Conservation (phyloP, 1,140 invertebrate species). For the Nomia melanderi region DNA sequence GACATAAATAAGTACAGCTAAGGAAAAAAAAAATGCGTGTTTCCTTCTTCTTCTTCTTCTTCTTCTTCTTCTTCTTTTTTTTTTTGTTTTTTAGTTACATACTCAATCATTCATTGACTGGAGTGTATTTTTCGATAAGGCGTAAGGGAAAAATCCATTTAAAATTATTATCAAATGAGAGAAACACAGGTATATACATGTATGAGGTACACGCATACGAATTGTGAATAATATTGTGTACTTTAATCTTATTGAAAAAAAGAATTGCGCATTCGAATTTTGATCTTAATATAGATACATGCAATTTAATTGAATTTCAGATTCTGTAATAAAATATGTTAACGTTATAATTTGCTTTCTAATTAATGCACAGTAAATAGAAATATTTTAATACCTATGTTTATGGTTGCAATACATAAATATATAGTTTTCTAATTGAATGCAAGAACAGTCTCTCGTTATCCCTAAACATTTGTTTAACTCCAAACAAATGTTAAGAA, state of each 20-base stretch:
- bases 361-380: conserved; percentile 28
- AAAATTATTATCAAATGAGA: background rate
- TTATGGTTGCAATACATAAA: conserved; percentile 22
- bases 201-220: background rate
- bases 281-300: background rate
- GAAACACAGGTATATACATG: too few relatives aligned
- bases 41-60: background rate
- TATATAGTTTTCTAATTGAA: conserved; percentile 28
- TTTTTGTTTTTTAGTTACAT: conserved; percentile 10
- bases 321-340: conserved; percentile 3
- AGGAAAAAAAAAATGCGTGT: too few relatives aligned
- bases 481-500: conserved; percentile 21
- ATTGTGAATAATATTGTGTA: background rate
- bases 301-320: background rate
- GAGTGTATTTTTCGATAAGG: background rate
- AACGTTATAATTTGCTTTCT: background rate
- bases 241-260: background rate
- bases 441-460: conserved; percentile 15
- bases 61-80: background rate
- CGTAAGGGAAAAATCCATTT: background rate
- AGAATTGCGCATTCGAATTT: background rate
- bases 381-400: conserved; percentile 34
- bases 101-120: conserved; percentile 3
- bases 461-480: conserved; percentile 15
- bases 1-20: conserved; percentile 60